phyloP scores from a whole-genome alignment of 2,888 invertebrate species.

The Dasysyrphus albostriatus region DNA sequence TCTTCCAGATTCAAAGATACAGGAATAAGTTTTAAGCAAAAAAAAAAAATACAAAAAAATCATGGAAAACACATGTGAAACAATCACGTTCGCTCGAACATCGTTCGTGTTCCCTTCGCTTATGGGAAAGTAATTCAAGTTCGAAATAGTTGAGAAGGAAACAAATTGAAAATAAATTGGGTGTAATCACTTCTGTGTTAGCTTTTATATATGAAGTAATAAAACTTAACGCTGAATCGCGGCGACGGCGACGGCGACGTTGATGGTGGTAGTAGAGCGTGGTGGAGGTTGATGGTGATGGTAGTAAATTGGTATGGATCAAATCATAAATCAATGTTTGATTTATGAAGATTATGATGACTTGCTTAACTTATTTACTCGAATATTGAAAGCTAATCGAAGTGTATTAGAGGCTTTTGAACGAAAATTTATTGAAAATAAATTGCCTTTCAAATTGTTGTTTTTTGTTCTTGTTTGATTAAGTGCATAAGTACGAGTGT shows the following conservation, averaged over 20 bases:
- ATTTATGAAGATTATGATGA: slow-evolving; percentile 42
- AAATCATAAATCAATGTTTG: slow-evolving; percentile 38
- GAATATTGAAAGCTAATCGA: slow-evolving; percentile 18
- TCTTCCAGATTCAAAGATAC: background rate
- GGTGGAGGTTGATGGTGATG: background rate
- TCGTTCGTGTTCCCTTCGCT: slow-evolving; percentile 12
- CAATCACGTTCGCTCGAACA: slow-evolving; percentile 17
- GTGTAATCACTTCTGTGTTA: slow-evolving; percentile 53
- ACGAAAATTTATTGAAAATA: slow-evolving; percentile 19
- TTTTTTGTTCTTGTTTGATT: slow-evolving; percentile 6
- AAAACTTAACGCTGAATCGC: slow-evolving; percentile 48
- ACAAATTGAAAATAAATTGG: slow-evolving; percentile 64
- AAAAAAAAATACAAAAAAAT: background rate
- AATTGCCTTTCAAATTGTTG: slow-evolving; percentile 16
- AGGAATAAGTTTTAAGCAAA: slow-evolving; percentile 20
- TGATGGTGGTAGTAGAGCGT: background rate
- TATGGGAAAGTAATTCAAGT: slow-evolving; percentile 50
- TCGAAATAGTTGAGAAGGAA: slow-evolving; percentile 40
- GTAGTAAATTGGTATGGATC: background rate
- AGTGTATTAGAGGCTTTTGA: background rate
- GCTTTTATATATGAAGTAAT: slow-evolving; percentile 23
- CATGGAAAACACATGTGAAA: slow-evolving; percentile 10
- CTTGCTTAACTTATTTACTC: slow-evolving; percentile 39
- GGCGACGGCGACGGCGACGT: background rate
- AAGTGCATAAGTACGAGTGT: background rate